phyloP scores from a whole-genome alignment of 2,797 vertebrate genomes.

The Mallotus villosus region DNA sequence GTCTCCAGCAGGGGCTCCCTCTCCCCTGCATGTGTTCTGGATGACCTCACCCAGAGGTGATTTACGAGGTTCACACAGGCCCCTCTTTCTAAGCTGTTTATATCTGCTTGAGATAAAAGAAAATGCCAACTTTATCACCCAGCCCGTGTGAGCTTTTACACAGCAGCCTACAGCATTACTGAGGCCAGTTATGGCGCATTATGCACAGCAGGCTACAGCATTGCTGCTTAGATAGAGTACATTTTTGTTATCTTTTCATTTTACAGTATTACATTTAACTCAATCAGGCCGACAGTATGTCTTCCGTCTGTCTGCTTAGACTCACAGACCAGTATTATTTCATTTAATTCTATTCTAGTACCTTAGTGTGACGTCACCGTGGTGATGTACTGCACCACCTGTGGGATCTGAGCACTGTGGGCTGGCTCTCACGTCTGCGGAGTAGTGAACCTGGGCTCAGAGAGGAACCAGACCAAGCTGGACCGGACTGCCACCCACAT shows the following conservation, averaged over 20 bases:
- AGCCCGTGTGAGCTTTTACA: conserved; percentile 55
- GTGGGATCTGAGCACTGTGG: neutral
- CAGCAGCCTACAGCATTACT: conserved; percentile 40
- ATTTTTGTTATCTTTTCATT: too few species aligned
- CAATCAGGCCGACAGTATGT: too few species aligned
- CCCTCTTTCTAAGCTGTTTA: conserved; percentile 59
- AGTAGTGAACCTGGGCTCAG: neutral
- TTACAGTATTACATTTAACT: too few species aligned
- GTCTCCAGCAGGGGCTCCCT: neutral
- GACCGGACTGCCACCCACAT: neutral
- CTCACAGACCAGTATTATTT: neutral
- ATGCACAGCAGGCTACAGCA: neutral
- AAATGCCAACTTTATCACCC: conserved; percentile 64
- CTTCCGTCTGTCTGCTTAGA: neutral
- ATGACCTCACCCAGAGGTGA: conserved; percentile 67
- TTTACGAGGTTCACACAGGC: conserved; percentile 55
- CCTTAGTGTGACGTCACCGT: neutral
- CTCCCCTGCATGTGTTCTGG: conserved; percentile 54
- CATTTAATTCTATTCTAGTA: neutral
- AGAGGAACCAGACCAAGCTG: neutral
- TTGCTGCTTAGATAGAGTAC: neutral
- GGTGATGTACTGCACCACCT: neutral
- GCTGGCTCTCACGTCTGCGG: neutral
- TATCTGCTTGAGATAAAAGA: conserved; percentile 68
- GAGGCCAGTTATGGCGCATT: neutral